Conservation (phyloP, 2,888 invertebrate genomes). For the Gastracanthus pulcherrimus region DNA sequence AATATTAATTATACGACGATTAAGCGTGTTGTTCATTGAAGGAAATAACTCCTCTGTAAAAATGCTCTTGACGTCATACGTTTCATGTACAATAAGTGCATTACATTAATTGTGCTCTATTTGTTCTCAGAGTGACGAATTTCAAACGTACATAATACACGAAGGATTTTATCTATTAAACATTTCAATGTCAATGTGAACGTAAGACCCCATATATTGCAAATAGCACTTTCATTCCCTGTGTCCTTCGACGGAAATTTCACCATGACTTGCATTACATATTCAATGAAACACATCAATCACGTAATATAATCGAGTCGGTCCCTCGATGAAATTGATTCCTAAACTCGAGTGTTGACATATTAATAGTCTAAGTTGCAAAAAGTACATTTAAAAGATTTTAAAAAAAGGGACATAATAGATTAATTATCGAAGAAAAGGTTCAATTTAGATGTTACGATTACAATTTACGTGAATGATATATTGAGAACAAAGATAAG, state of each 20-base stretch:
- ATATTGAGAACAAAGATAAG: not conserved
- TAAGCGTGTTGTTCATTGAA: too few species aligned
- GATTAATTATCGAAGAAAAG: not conserved
- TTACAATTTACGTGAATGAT: not conserved
- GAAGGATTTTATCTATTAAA: not conserved
- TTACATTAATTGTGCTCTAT: not conserved
- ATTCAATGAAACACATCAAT: conserved; percentile 35
- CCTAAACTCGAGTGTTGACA: conserved; percentile 9
- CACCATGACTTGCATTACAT: conserved; percentile 40
- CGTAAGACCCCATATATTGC: not conserved
- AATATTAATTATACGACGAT: not conserved
- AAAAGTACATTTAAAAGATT: not conserved
- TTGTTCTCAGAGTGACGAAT: not conserved
- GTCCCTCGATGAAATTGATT: conserved; percentile 30
- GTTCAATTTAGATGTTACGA: too few species aligned
- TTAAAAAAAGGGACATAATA: not conserved
- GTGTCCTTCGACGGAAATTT: conserved; percentile 45
- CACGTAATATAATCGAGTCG: conserved; percentile 26
- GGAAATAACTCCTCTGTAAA: too few species aligned
- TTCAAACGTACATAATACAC: not conserved
- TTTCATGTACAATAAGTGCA: not conserved
- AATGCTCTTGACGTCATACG: not conserved
- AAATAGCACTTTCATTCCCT: conserved; percentile 18
- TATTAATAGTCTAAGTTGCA: conserved; percentile 3
- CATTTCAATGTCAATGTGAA: conserved; percentile 7